Conservation (phyloP, 2,888 invertebrate species). For the Cactoblastis cactorum region DNA sequence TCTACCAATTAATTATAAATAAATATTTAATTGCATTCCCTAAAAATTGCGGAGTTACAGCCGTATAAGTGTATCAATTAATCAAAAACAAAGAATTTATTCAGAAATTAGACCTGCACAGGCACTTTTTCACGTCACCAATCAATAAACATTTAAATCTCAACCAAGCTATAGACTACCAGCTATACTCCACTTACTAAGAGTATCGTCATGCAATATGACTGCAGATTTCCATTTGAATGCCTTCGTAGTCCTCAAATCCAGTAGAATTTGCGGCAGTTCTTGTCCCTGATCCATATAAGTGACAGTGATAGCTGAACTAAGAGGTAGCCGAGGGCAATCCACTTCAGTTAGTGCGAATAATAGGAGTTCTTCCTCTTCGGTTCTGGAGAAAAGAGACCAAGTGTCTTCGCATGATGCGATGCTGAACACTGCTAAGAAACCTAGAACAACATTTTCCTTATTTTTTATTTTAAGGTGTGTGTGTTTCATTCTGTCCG, state of each 20-base stretch:
- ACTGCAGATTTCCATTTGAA: slow-evolving; percentile 86
- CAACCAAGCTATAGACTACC: too few species aligned
- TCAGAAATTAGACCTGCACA: too few species aligned
- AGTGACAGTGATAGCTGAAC: slow-evolving; percentile 85
- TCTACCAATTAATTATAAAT: too few species aligned
- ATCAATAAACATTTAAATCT: too few species aligned
- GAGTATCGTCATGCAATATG: slow-evolving; percentile 85
- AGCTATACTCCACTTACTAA: slow-evolving; percentile 83
- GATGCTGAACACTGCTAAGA: slow-evolving; percentile 85
- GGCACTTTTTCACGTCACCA: too few species aligned
- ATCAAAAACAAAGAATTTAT: too few species aligned
- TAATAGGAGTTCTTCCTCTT: slow-evolving; percentile 82
- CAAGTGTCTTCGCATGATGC: slow-evolving; percentile 88
- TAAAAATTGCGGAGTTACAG: too few species aligned
- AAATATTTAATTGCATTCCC: too few species aligned
- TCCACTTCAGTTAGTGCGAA: slow-evolving; percentile 89
- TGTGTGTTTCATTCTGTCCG: too few species aligned
- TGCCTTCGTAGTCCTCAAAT: slow-evolving; percentile 82
- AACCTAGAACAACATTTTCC: too few species aligned
- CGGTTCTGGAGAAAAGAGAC: slow-evolving; percentile 82
- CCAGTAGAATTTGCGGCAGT: slow-evolving; percentile 87
- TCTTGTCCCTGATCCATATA: slow-evolving; percentile 84
- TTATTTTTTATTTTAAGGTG: background rate
- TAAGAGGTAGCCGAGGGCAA: slow-evolving; percentile 85
- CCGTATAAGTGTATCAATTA: too few species aligned